Evolutionary conservation across 1,140 invertebrate genomes (phyloP), one percentile per base, ranked within the genome.

Genomic region (Neodiprion lecontei): DNA sequence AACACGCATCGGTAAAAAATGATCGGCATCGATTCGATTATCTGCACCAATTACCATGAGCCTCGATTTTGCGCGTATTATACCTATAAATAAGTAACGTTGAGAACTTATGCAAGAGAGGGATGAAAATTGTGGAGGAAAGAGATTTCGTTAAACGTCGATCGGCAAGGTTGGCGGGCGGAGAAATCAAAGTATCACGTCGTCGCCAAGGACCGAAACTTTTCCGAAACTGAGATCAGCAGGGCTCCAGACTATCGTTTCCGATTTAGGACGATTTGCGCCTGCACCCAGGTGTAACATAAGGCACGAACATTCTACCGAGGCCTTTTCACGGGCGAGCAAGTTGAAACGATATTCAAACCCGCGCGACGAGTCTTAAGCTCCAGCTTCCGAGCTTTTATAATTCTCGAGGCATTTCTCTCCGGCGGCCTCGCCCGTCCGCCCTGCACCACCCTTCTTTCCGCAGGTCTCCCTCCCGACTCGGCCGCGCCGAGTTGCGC

Each of bases 401-500:
- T 69, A 69, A 69, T 69, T 69, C 67, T 69, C 67, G 67, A 69
- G 67, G 40, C 67, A 69, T 69, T 69, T 69, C 40, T 14, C 48
- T 71, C 10, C 40, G n/a, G 23, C 14, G 70, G 23, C 40, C 70
- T 47, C 70, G 48, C n/a, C 48, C 10, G 8, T 4, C 40, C 48
- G 8, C 21, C 21, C 48, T 21, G 21, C 68, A 47, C 11, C 17
- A 0, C 70, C 70, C 23, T 23, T 21, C 70, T 61, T 21, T 28
- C 61, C 61, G 61, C 61, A 14, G 12, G 61, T 17, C 12, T 65
- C 12, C 61, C 61, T 65, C 61, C 40, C 50, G 5, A 67, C 80
- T 79, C 14, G 77, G 75, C 77, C 70, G 74, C 75, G 77, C 53
- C 76, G 78, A 83, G 81, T 83, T 75, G 77, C 82, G 78, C 81